A percentile compares a stretch with the other conserved stretches of the same genome.
Evolutionary conservation across 2,113 vertebrate genomes (phyloP).

Genomic region (Cyphomyrus plagiostoma): DNA sequence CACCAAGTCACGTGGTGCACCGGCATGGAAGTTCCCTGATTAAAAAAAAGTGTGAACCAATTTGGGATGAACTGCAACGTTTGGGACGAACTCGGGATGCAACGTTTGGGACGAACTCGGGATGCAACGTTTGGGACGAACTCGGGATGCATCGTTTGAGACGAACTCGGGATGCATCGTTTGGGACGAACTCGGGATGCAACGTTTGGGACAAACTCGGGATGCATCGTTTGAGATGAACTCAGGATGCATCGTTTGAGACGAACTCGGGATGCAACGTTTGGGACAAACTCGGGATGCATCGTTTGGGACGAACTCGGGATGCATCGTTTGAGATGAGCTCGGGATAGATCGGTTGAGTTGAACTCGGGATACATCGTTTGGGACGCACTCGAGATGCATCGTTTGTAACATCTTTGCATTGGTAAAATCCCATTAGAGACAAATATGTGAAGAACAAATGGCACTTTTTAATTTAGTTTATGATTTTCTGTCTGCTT

Average conservation of each 20-base stretch:
- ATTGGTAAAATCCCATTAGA: neutral
- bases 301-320: too few relatives aligned
- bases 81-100: too few relatives aligned
- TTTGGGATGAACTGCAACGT: neutral
- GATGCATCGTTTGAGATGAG: too few relatives aligned
- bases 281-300: too few relatives aligned
- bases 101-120: neutral
- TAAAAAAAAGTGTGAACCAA: neutral
- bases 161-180: neutral
- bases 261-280: too few relatives aligned
- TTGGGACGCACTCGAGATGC: neutral
- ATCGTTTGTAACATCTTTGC: neutral
- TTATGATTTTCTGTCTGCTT: neutral
- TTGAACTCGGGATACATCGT: too few relatives aligned
- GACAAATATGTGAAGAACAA: neutral
- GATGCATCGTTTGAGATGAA: too few relatives aligned
- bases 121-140: neutral
- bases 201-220: too few relatives aligned
- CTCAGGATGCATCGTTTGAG: too few relatives aligned
- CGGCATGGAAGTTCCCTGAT: neutral
- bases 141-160: neutral
- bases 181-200: neutral
- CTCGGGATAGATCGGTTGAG: too few relatives aligned
- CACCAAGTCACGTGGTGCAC: neutral
- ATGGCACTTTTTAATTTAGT: neutral